phyloP scores from a whole-genome alignment of 2,113 vertebrate species.

The Nycticorax nycticorax region DNA sequence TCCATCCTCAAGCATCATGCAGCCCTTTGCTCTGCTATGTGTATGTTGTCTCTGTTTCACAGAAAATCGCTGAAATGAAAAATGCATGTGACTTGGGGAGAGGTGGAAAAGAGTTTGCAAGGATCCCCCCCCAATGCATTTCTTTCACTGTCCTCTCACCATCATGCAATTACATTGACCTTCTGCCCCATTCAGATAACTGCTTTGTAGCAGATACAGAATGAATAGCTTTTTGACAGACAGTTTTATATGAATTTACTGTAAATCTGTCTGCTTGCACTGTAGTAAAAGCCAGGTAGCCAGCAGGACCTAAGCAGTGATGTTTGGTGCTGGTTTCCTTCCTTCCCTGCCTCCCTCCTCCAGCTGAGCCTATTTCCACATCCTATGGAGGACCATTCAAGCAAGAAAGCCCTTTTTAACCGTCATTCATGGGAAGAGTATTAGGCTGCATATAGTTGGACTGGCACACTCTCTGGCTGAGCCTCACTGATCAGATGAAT shows the following conservation, averaged over 20 bases:
- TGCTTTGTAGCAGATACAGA: background rate
- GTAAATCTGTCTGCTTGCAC: background rate
- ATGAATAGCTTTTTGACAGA: slow-evolving; percentile 15
- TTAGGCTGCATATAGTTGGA: slow-evolving; percentile 38
- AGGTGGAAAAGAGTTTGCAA: background rate
- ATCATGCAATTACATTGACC: background rate
- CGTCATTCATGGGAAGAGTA: slow-evolving; percentile 58
- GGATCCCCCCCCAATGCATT: background rate
- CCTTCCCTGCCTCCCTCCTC: background rate
- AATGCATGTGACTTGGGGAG: background rate
- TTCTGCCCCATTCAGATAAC: background rate
- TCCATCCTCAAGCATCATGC: background rate
- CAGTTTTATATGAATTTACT: background rate
- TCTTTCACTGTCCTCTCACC: background rate
- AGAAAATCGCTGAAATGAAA: background rate
- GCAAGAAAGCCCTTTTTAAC: slow-evolving; percentile 65
- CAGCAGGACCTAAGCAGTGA: background rate
- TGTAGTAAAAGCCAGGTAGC: background rate
- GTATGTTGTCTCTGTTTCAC: background rate
- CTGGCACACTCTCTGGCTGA: slow-evolving; percentile 58
- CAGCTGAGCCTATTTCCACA: background rate
- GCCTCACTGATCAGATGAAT: slow-evolving; percentile 57
- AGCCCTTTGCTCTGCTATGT: background rate
- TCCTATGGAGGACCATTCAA: slow-evolving; percentile 38
- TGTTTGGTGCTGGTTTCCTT: background rate